A percentile compares a stretch with the other conserved stretches of the same genome.
phyloP scores from a whole-genome alignment of 1,140 invertebrate genomes.

The Holotrichia oblita region DNA sequence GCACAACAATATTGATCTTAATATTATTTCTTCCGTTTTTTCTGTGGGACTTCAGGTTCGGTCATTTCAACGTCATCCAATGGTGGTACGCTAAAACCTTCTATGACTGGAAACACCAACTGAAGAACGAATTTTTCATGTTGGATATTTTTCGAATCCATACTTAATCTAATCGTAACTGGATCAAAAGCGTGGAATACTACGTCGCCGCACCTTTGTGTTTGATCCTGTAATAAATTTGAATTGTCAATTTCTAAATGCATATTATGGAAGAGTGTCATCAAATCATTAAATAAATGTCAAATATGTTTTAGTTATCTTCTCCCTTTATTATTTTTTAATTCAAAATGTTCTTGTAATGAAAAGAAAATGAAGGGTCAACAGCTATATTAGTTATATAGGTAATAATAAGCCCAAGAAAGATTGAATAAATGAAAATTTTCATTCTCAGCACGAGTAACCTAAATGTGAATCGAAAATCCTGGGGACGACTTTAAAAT shows the following conservation, averaged over 20 bases:
- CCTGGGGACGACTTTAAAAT: no score
- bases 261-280: no score
- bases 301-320: no score
- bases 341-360: no score
- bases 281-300: no score
- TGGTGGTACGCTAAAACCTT: conserved; percentile 69
- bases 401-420: no score
- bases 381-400: no score
- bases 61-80: conserved; percentile 48
- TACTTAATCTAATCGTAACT: conserved; percentile 84
- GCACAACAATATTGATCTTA: conserved; percentile 50
- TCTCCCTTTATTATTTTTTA: no score
- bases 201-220: conserved; percentile 79
- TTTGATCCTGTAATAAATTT: conserved; percentile 72
- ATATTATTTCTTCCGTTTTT: conserved; percentile 36
- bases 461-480: no score
- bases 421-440: no score
- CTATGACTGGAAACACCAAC: conserved; percentile 81
- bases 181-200: conserved; percentile 90
- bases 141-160: conserved; percentile 91
- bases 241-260: neutral
- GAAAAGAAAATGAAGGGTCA: no score
- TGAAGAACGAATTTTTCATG: conserved; percentile 90
- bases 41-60: neutral
- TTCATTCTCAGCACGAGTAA: no score